Percentiles rank a stretch among this genome's conserved stretches.
Conservation (phyloP, 2,113 vertebrate species). For the Odocoileus hemionus region DNA sequence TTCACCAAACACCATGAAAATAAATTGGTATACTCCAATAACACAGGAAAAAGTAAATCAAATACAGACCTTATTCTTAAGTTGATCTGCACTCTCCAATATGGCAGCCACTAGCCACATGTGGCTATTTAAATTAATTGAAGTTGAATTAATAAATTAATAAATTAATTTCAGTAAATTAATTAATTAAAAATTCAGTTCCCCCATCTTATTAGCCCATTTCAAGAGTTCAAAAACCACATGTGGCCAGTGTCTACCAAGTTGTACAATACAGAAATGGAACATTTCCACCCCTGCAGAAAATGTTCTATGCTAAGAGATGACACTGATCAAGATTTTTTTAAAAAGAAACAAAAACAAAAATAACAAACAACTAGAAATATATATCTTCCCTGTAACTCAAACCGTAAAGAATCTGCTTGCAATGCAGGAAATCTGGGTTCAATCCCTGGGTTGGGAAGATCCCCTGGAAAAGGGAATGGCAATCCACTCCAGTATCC, state of each 20-base stretch:
- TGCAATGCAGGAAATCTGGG: background rate
- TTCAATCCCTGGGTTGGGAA: background rate
- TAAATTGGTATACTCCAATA: background rate
- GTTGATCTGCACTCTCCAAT: background rate
- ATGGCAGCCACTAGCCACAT: background rate
- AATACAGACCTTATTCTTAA: background rate
- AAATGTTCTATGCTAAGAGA: background rate
- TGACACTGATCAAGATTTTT: background rate
- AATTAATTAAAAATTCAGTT: background rate
- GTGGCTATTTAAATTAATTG: background rate
- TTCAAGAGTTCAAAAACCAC: background rate
- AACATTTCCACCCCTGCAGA: background rate
- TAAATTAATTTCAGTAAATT: background rate
- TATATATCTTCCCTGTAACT: background rate
- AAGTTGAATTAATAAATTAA: background rate
- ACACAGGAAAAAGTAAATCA: background rate
- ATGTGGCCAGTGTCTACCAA: background rate
- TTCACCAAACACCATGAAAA: background rate
- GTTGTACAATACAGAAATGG: background rate
- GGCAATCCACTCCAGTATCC: background rate
- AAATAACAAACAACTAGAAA: background rate
- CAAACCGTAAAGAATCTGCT: background rate
- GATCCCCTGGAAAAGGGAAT: background rate
- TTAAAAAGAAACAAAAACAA: background rate
- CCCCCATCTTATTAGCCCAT: background rate